These are phyloP conservation scores for Masticophis lateralis DNA, from an alignment of 2,797 vertebrate species.

Conservation along the genomic window DNA sequence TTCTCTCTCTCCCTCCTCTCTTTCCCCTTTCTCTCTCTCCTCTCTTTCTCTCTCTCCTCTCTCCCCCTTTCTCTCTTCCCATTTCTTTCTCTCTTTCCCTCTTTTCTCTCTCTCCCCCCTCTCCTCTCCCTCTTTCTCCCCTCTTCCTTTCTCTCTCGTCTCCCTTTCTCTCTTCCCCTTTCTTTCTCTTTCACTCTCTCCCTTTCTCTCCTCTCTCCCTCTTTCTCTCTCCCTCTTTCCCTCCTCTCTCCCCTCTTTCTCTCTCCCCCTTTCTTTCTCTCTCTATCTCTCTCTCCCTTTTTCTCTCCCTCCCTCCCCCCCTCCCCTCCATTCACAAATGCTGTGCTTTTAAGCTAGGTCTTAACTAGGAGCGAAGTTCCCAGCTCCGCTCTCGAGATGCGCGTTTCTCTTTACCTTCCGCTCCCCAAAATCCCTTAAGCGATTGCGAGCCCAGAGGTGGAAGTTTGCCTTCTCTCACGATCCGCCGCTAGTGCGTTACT, in stretches of 20 bases:
- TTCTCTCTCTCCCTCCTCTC: no score
- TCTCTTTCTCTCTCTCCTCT: no score
- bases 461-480: no score
- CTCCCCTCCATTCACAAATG: not conserved
- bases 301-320: not conserved
- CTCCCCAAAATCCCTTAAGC: not conserved
- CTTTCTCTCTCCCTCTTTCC: fast-evolving
- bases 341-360: not conserved
- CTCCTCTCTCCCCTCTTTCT: no score
- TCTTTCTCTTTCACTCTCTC: not conserved
- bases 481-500: not conserved
- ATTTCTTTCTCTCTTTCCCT: no score
- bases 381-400: not conserved
- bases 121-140: no score
- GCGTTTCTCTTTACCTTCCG: no score
- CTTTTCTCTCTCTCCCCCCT: no score
- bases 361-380: not conserved
- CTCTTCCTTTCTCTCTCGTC: no score
- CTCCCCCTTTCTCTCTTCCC: fast-evolving
- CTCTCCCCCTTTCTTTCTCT: no score
- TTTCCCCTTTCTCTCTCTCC: no score
- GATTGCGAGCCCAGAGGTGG: no score
- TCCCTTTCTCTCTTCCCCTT: not conserved
- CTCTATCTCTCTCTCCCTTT: not conserved
- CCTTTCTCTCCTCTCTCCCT: not conserved